Percentiles rank a stretch among this genome's conserved stretches.
phyloP scores from a whole-genome alignment of 30 jellyfish, hydroid and myxozoan genomes.

The Cassiopea andromeda region DNA sequence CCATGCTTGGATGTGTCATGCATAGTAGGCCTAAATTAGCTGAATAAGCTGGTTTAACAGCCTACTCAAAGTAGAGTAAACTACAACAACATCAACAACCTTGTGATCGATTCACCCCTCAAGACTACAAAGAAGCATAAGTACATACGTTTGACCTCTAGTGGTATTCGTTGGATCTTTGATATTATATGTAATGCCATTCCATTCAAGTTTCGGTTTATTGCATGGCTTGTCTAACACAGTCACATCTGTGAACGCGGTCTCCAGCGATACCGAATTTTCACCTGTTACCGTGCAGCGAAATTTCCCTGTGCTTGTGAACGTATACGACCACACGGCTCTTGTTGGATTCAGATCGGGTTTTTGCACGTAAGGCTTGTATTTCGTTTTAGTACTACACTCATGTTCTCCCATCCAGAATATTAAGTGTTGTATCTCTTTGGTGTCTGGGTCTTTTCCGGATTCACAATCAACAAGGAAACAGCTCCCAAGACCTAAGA shows the following conservation, averaged over 20 bases:
- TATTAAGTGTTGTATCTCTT: background rate
- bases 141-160: conserved; percentile 20
- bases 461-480: conserved; percentile 39
- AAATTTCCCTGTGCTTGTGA: conserved; percentile 30
- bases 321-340: conserved; percentile 25
- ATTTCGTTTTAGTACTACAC: conserved; percentile 22
- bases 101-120: no score
- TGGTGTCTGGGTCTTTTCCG: conserved; percentile 8
- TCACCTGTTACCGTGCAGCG: conserved; percentile 55
- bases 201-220: conserved; percentile 58
- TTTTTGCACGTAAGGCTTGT: conserved; percentile 15
- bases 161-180: conserved; percentile 23
- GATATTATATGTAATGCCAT: background rate
- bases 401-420: conserved; percentile 52
- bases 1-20: no score
- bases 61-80: no score
- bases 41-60: no score
- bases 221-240: conserved; percentile 75
- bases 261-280: conserved; percentile 50
- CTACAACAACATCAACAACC: no score
- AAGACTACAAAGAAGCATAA: background rate
- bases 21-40: no score
- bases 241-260: conserved; percentile 61
- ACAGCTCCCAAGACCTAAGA: conserved; percentile 49
- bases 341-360: conserved; percentile 47